Conservation (phyloP, 2,888 invertebrate genomes). For the Sinohyriopsis cumingii region DNA sequence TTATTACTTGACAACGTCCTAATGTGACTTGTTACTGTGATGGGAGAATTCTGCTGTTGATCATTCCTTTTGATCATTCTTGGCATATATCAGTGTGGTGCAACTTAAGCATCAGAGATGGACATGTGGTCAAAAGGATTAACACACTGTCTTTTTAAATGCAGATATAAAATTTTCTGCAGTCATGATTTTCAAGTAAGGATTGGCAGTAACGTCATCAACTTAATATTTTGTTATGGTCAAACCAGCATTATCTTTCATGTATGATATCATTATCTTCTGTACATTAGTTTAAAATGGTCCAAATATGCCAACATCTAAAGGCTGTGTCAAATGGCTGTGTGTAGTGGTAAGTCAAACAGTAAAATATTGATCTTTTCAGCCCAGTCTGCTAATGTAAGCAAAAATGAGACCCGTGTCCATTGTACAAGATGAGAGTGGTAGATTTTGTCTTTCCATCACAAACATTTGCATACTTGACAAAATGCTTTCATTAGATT, state of each 20-base stretch:
- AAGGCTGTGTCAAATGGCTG: not conserved
- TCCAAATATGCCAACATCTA: too few relatives aligned
- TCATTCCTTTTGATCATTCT: not conserved
- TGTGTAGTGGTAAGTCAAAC: conserved; percentile 3
- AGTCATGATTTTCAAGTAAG: too few relatives aligned
- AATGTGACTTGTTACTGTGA: too few relatives aligned
- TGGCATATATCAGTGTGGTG: too few relatives aligned
- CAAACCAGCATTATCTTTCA: not conserved
- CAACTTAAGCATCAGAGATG: too few relatives aligned
- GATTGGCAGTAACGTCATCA: not conserved
- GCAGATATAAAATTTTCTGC: too few relatives aligned
- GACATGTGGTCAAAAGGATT: too few relatives aligned
- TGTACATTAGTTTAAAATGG: too few relatives aligned
- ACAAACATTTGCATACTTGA: not conserved
- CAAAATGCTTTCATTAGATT: not conserved
- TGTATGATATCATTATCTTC: too few relatives aligned
- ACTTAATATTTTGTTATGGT: conserved; percentile 1
- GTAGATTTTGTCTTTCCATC: not conserved
- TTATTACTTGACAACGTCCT: too few relatives aligned
- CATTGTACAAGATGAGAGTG: conserved; percentile 1
- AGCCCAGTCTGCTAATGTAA: conserved; percentile 2
- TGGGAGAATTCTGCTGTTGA: not conserved
- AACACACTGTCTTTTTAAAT: too few relatives aligned
- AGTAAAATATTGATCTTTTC: not conserved
- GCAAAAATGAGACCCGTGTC: conserved; percentile 4